Base-by-base conservation (phyloP, 2,888 invertebrate species). In the Agriopis aurantiaria region DNA sequence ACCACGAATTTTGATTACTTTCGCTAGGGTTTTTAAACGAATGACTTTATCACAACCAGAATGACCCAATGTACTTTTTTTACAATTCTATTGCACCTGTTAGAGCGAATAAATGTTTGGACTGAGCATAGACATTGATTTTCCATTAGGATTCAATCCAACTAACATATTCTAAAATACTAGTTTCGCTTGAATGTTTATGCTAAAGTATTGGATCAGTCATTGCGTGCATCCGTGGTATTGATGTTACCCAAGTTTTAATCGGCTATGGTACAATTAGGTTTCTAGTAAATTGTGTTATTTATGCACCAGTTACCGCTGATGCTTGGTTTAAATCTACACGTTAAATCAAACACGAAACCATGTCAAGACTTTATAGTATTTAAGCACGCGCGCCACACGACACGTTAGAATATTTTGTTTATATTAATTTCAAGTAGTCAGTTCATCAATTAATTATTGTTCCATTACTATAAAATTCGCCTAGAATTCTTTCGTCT, bases 291-390 rank as follows among this genome's bases (percentile, higher is more conserved):
- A 61, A 49, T 61, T 55, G 43, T 61, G 49, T 67, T 67, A 60
- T 66, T 60, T 67, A 61, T 61, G 60, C 66, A 67, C 66, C 55
- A 61, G 55, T 67, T 43, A 61, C 48, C 12, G 53, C 48, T 48
- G 46, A 53, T 46, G 49, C 53, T 60, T 56, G 48, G 40, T 55
- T 49, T 23, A 55, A 48, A 65, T 65, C 52, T 65, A 17, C 14
- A 33, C 8, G 17, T 33, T 49, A 49, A 49, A 67, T 56, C 60
- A 49, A 55, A 56, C 66, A 49, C 33, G 66, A 55, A 66, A 53
- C 65, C 53, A 9, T 17, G 60, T 51, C 60, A 14, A 41, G 43
- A 17, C 17, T 60, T 61, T 17, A 52, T 61, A 56, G 64, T 68
- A 23, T 64, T 60, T 40, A 51, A 52, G 3, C 52, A 52, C 41